A percentile compares a stretch with the other conserved stretches of the same genome.
Conservation (phyloP, 2,113 vertebrate genomes). For the Trachemys scripta region DNA sequence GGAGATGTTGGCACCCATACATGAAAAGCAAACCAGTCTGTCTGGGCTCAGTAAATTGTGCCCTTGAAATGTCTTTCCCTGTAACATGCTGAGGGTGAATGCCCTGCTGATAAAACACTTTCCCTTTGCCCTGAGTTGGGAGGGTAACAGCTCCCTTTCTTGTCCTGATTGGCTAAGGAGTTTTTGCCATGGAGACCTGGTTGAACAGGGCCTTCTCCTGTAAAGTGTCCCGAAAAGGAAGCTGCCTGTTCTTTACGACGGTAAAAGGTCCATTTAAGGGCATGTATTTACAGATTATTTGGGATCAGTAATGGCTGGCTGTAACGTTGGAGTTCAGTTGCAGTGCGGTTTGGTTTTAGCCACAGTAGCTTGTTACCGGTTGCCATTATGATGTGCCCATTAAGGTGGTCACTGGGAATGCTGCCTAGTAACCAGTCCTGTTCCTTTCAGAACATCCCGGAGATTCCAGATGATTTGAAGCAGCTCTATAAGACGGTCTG, state of each 20-base stretch:
- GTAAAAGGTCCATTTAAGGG: background rate
- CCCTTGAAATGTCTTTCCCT: background rate
- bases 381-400: fast-evolving
- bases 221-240: background rate
- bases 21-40: fast-evolving
- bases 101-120: fast-evolving
- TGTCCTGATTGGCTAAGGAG: background rate
- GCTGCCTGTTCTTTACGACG: background rate
- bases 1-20: fast-evolving
- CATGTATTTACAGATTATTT: background rate
- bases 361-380: background rate
- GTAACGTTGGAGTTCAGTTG: background rate
- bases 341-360: background rate
- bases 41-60: background rate
- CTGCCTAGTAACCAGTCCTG: fast-evolving
- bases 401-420: background rate
- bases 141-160: background rate
- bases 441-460: slow-evolving; percentile 79
- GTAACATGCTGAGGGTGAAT: background rate
- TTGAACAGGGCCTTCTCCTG: background rate
- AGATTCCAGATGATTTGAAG: slow-evolving; percentile 92
- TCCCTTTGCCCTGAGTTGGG: fast-evolving
- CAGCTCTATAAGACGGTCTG: slow-evolving; percentile 97
- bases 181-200: background rate
- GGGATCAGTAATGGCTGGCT: no score